Evolutionary conservation across 2,888 invertebrate species (phyloP).

Genomic region (Andrena dorsata): DNA sequence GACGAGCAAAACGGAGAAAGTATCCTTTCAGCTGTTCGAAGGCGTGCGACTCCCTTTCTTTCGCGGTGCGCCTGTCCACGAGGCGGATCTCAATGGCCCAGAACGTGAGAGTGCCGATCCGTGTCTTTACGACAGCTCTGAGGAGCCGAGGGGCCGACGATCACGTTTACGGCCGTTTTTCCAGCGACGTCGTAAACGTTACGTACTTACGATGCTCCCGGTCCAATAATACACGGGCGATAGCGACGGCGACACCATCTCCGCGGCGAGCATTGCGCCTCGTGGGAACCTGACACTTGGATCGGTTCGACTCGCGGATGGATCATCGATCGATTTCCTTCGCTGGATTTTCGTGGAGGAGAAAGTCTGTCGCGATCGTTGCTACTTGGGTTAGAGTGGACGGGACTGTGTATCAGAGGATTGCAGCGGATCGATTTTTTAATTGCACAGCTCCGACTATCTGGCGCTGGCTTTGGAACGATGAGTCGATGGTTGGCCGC

Average conservation of each 20-base stretch:
- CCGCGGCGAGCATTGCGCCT: slow-evolving; percentile 10
- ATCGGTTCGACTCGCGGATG: neutral
- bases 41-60: slow-evolving; percentile 52
- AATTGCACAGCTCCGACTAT: no score
- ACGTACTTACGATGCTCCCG: slow-evolving; percentile 40
- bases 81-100: slow-evolving; percentile 50
- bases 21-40: slow-evolving; percentile 36
- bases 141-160: slow-evolving; percentile 3
- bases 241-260: slow-evolving; percentile 55
- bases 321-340: neutral
- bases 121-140: slow-evolving; percentile 47
- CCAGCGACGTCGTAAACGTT: slow-evolving; percentile 63
- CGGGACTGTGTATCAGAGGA: no score
- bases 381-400: neutral
- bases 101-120: slow-evolving; percentile 55
- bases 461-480: no score
- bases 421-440: no score
- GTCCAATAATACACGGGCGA: slow-evolving; percentile 47
- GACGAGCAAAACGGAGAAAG: slow-evolving; percentile 58
- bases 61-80: slow-evolving; percentile 40
- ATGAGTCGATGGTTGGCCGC: no score
- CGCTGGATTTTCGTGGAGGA: neutral
- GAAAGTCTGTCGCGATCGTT: neutral
- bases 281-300: slow-evolving; percentile 64
- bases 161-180: slow-evolving; percentile 63